Evolutionary conservation across 2,113 vertebrate species (phyloP), one percentile per base, ranked within the genome.

Genomic region (Elgaria multicarinata): DNA sequence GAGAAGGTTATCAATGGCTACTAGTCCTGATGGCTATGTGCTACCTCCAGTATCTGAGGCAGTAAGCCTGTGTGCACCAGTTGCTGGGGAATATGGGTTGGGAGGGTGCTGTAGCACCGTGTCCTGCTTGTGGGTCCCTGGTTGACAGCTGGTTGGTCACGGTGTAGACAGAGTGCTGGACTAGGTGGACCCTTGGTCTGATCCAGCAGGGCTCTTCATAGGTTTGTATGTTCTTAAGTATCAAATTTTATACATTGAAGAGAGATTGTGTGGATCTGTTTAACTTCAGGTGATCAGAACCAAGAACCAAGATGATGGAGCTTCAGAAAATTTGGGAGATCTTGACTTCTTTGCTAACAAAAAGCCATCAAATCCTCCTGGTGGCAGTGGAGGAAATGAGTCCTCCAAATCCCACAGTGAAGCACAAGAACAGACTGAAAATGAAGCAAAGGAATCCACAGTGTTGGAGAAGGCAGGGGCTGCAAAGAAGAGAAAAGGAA

Each of bases 311-410:
- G 78, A 87, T 46, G 87, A 64, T 3, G 81, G 67, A 83, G 55
- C 86, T 78, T 94, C 71, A 3, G 94, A 95, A 83, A 84, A 71
- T 12, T 79, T 90, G 9, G 93, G 77, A 71, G 62, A 86, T 39
- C 93, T 97, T 31, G 97, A 98, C 84, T 97, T 97, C 90, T 97
- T 98, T 66, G 94, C 96, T 46, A 87, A 18, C 76, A 95, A 95
- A 93, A 86, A 36, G 36, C 83, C 82, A 1, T 77, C 3, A 46
- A 67, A 6, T 0, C 26, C 89, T 75, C 53, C 76, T 1, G 81
- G 81, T 6, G 24, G 18, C 81, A 76, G 18, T 2, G 1, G 20
- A 67, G 36, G 39, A 86, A 72, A 20, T 3, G 20, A 26, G 14
- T 31, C n/a, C n/a, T 9, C 22, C 9, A 50, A 36, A 66, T 53